These are phyloP conservation scores for Dioctria linearis DNA, from an alignment of 2,888 invertebrate genomes.

Conservation along the genomic window DNA sequence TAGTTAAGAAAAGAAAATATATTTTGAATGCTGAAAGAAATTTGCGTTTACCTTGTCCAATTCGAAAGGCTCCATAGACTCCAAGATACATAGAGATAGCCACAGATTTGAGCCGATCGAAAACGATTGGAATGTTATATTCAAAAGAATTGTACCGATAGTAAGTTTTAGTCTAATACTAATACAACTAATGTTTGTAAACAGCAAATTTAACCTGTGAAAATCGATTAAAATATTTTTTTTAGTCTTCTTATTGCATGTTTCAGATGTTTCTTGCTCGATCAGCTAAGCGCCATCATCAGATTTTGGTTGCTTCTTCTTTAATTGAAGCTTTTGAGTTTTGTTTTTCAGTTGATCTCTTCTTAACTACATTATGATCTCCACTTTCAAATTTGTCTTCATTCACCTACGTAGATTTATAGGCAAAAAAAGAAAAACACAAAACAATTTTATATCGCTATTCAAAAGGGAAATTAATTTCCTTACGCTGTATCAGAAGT, in stretches of 20 bases:
- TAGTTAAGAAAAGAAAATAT: neutral
- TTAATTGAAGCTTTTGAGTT: slow-evolving; percentile 68
- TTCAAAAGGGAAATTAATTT: neutral
- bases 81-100: slow-evolving; percentile 87
- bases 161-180: slow-evolving; percentile 86
- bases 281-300: slow-evolving; percentile 81
- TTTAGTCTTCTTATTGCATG: slow-evolving; percentile 65
- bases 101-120: slow-evolving; percentile 91
- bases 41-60: slow-evolving; percentile 83
- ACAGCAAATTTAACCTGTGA: slow-evolving; percentile 87
- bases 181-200: slow-evolving; percentile 94
- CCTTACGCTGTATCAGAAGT: slow-evolving; percentile 77
- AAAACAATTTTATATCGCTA: no score
- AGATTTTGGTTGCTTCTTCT: slow-evolving; percentile 65
- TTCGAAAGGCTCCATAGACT: slow-evolving; percentile 90
- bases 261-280: slow-evolving; percentile 91
- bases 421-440: slow-evolving; percentile 29
- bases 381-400: slow-evolving; percentile 65
- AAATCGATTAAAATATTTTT: slow-evolving; percentile 31
- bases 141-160: slow-evolving; percentile 82
- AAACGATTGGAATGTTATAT: slow-evolving; percentile 86
- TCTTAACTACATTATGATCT: slow-evolving; percentile 62
- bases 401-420: slow-evolving; percentile 68
- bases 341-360: slow-evolving; percentile 65
- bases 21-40: neutral